Conservation (phyloP, 2,113 vertebrate genomes). For the Pachypanchax playfairii region DNA sequence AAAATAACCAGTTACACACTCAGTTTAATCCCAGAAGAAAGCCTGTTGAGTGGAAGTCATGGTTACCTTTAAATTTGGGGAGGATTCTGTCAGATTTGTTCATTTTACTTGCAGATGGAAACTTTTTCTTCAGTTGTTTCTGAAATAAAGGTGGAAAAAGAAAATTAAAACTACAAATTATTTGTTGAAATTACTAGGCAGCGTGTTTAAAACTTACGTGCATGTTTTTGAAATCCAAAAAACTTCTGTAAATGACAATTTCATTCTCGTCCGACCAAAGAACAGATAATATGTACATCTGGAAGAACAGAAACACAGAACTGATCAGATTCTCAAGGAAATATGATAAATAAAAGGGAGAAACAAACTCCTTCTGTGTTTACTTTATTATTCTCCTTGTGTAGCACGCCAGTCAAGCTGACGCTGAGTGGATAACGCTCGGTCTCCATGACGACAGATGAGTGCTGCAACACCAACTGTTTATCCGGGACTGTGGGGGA, state of each 20-base stretch:
- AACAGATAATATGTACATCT: slow-evolving; percentile 87
- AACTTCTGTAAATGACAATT: slow-evolving; percentile 83
- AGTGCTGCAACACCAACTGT: too few species aligned
- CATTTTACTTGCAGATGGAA: slow-evolving; percentile 75
- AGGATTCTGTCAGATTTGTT: slow-evolving; percentile 73
- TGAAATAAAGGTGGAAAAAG: slow-evolving; percentile 48
- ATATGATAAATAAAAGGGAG: neutral
- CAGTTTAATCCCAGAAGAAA: neutral
- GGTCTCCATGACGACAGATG: slow-evolving; percentile 54
- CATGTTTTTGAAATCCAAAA: slow-evolving; percentile 84
- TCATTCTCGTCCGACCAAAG: slow-evolving; percentile 88
- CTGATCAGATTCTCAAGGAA: too few species aligned
- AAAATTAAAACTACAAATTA: neutral
- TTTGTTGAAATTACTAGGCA: neutral
- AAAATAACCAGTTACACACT: neutral
- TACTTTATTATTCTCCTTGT: slow-evolving; percentile 75
- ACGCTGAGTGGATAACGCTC: slow-evolving; percentile 66
- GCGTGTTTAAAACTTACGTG: slow-evolving; percentile 83
- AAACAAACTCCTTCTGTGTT: neutral
- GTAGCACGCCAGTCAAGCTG: slow-evolving; percentile 71
- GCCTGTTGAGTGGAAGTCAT: too few species aligned
- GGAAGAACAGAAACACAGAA: neutral
- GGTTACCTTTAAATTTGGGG: slow-evolving; percentile 73
- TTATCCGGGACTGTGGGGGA: neutral
- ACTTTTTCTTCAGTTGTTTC: slow-evolving; percentile 87